Evolutionary conservation across 2,113 vertebrate genomes (phyloP).

Genomic region (Tragulus kanchil): DNA sequence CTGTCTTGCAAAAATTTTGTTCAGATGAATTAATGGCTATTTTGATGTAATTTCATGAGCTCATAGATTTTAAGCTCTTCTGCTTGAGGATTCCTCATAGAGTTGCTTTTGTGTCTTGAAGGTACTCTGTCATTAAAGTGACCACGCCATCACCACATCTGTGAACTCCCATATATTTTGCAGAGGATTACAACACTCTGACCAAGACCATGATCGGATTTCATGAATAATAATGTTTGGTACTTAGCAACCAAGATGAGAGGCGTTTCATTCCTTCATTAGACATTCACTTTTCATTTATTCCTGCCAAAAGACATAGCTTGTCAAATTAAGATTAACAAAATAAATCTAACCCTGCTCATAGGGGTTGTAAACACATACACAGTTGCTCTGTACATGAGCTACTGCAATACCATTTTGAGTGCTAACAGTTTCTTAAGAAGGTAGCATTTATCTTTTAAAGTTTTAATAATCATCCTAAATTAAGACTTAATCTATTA

Average conservation of each 20-base stretch:
- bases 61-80: neutral
- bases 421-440: neutral
- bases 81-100: neutral
- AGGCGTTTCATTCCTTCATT: neutral
- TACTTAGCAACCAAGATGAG: neutral
- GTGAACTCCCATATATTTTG: neutral
- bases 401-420: neutral
- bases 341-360: neutral
- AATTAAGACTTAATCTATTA: neutral
- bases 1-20: neutral
- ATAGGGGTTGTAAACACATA: neutral
- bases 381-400: neutral
- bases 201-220: neutral
- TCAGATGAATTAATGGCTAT: neutral
- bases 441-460: neutral
- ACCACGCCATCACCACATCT: neutral
- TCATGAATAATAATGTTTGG: neutral
- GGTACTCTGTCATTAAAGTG: neutral
- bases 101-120: neutral
- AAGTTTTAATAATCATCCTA: neutral
- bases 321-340: neutral
- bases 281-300: neutral
- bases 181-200: neutral
- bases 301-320: neutral
- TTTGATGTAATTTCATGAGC: neutral